Evolutionary conservation across 2,888 invertebrate genomes (phyloP).

Genomic region (Drosophila pseudotalamancana): DNA sequence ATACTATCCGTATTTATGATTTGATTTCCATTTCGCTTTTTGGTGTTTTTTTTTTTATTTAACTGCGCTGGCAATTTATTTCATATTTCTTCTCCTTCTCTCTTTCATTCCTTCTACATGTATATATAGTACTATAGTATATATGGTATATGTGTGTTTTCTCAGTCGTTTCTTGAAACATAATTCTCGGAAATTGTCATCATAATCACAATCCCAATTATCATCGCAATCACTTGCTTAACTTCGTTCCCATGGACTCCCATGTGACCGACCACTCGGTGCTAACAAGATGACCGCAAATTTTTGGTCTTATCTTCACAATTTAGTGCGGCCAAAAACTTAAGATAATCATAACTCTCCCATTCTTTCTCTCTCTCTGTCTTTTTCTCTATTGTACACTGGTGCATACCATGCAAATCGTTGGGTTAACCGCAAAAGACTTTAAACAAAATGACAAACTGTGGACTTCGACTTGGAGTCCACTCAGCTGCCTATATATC

Average conservation of each 20-base stretch:
- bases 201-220: conserved; percentile 37
- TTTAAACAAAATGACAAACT: conserved; percentile 16
- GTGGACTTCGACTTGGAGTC: background rate
- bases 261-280: conserved; percentile 6
- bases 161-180: conserved; percentile 21
- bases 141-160: background rate
- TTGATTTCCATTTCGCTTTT: conserved; percentile 36
- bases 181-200: conserved; percentile 44
- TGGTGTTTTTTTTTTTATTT: conserved; percentile 22
- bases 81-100: background rate
- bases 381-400: background rate
- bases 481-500: background rate
- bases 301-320: conserved; percentile 58
- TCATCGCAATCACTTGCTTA: conserved; percentile 21
- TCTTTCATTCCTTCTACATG: background rate
- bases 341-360: conserved; percentile 32
- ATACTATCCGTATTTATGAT: conserved; percentile 22
- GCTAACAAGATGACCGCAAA: conserved; percentile 71
- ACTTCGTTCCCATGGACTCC: conserved; percentile 41
- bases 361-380: background rate
- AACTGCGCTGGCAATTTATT: conserved; percentile 30
- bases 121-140: background rate
- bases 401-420: conserved; percentile 27
- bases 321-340: conserved; percentile 26
- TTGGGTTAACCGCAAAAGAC: conserved; percentile 36